Conservation (phyloP, 2,888 invertebrate species). For the Cheilosia impressa region DNA sequence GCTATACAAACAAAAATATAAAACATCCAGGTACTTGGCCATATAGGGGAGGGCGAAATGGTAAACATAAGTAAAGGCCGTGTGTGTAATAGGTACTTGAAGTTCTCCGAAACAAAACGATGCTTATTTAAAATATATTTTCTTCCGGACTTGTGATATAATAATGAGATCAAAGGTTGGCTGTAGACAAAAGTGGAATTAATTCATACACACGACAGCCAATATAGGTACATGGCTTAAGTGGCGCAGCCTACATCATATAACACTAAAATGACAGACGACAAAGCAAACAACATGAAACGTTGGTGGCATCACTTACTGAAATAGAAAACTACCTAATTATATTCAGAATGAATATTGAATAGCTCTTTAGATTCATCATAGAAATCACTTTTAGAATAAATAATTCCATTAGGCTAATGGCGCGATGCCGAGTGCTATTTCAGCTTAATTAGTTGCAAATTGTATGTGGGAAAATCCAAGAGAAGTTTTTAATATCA, state of each 20-base stretch:
- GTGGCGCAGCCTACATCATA: conserved; percentile 54
- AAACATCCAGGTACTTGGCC: background rate
- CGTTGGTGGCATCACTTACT: conserved; percentile 68
- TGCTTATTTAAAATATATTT: conserved; percentile 45
- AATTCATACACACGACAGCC: conserved; percentile 31
- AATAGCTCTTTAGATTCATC: conserved; percentile 54
- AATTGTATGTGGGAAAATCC: conserved; percentile 66
- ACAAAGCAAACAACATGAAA: conserved; percentile 44
- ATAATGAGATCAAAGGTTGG: conserved; percentile 67
- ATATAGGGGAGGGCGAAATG: conserved; percentile 43
- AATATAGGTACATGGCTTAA: conserved; percentile 26
- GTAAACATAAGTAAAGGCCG: conserved; percentile 30
- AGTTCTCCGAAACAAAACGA: conserved; percentile 52
- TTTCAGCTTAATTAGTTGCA: conserved; percentile 58
- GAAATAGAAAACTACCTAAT: conserved; percentile 71
- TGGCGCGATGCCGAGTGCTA: conserved; percentile 12
- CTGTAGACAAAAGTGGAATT: conserved; percentile 21
- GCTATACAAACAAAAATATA: conserved; percentile 64
- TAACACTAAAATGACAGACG: conserved; percentile 19
- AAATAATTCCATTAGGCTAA: conserved; percentile 62
- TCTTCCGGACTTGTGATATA: conserved; percentile 33
- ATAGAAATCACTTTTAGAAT: conserved; percentile 67
- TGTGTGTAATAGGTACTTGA: conserved; percentile 10
- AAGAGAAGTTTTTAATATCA: conserved; percentile 14
- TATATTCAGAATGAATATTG: conserved; percentile 64